These are phyloP conservation scores for Heteromurus nitidus DNA, from an alignment of 2,888 invertebrate species.

Conservation along the genomic window DNA sequence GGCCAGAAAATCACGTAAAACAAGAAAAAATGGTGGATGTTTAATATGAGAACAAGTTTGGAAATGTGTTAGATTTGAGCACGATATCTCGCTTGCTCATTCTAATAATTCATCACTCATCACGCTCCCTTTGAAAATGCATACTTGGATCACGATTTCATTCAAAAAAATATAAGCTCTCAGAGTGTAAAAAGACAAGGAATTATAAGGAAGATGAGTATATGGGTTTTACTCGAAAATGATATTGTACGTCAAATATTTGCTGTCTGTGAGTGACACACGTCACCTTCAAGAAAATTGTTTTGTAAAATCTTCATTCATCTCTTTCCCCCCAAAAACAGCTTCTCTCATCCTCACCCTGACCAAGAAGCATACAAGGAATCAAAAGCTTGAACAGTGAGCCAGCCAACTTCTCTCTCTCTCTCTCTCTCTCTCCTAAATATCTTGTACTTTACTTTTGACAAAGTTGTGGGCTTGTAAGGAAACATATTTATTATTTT, in stretches of 20 bases:
- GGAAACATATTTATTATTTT: conserved; percentile 51
- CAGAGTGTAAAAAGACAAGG: too few relatives aligned
- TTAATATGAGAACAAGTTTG: neutral
- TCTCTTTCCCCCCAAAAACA: neutral
- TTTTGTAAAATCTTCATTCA: conserved; percentile 21
- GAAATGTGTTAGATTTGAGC: neutral
- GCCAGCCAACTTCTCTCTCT: too few relatives aligned
- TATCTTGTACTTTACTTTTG: conserved; percentile 33
- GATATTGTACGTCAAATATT: conserved; percentile 56
- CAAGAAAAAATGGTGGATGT: neutral
- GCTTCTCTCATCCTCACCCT: neutral
- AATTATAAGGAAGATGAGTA: too few relatives aligned
- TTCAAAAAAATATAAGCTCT: too few relatives aligned
- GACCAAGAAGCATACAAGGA: too few relatives aligned
- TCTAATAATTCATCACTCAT: conserved; percentile 55
- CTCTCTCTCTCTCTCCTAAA: neutral
- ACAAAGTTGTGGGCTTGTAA: conserved; percentile 44
- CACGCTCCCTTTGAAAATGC: conserved; percentile 29
- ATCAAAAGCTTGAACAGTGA: too few relatives aligned
- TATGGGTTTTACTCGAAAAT: conserved; percentile 35
- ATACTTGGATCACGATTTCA: neutral
- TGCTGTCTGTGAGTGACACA: conserved; percentile 48
- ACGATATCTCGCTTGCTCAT: conserved; percentile 26
- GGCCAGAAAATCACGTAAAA: conserved; percentile 36
- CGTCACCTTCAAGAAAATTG: conserved; percentile 37